These are phyloP conservation scores for Caerostris extrusa DNA, from an alignment of 1,140 invertebrate species.

Conservation along the genomic window DNA sequence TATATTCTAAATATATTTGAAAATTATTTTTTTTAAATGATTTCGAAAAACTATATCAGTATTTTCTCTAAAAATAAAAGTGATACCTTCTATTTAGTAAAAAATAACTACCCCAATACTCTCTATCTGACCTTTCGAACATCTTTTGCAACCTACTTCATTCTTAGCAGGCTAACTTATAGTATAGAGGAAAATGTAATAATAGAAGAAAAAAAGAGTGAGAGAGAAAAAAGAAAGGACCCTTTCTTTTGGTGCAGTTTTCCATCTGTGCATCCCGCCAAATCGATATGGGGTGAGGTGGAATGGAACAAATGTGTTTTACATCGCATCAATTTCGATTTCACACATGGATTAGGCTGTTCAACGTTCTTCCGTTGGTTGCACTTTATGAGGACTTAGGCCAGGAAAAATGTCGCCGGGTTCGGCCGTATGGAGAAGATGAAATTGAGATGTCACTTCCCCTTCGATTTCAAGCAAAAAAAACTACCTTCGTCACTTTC, in stretches of 20 bases:
- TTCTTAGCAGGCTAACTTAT: slow-evolving; percentile 23
- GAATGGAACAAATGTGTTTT: slow-evolving; percentile 77
- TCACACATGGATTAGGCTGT: slow-evolving; percentile 75
- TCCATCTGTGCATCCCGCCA: slow-evolving; percentile 40
- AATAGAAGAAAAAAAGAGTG: background rate
- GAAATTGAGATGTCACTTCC: slow-evolving; percentile 35
- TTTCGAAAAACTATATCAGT: background rate
- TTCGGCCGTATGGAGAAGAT: background rate
- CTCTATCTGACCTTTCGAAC: slow-evolving; percentile 4
- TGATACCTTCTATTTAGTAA: background rate
- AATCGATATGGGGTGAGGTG: slow-evolving; percentile 63
- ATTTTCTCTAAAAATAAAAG: background rate
- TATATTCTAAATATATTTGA: no score
- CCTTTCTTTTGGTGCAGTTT: background rate
- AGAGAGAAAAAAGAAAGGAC: no score
- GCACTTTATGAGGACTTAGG: slow-evolving; percentile 68
- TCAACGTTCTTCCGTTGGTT: slow-evolving; percentile 62
- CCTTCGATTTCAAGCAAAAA: background rate
- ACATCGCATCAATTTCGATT: slow-evolving; percentile 77
- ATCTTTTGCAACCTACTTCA: background rate
- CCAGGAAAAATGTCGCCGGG: background rate
- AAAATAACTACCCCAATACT: background rate
- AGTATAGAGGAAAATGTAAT: slow-evolving; percentile 11
- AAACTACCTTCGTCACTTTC: background rate
- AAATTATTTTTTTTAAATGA: no score